A percentile compares a stretch with the other conserved stretches of the same genome.
phyloP scores from a whole-genome alignment of 2,113 vertebrate genomes.

The Varanus salvator region DNA sequence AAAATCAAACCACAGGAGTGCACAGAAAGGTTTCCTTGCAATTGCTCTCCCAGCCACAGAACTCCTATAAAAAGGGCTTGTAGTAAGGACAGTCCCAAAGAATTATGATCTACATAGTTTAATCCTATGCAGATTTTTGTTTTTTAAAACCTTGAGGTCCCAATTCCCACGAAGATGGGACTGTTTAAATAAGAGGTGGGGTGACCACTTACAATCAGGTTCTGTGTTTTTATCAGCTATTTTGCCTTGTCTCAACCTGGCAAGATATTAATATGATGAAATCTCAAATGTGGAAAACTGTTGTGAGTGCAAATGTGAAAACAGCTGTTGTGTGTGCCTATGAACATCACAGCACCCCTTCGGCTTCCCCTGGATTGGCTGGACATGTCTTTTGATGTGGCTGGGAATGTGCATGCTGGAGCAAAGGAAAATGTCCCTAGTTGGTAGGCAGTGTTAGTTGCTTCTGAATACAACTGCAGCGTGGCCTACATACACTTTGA shows the following conservation, averaged over 20 bases:
- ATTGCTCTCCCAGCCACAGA: not conserved
- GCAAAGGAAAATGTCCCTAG: not conserved
- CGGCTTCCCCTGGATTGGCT: not conserved
- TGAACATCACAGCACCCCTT: not conserved
- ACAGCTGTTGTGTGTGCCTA: not conserved
- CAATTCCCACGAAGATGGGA: not conserved
- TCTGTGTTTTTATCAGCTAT: not conserved
- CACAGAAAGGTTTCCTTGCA: not conserved
- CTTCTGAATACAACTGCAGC: not conserved
- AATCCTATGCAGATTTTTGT: not conserved
- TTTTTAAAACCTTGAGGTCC: not conserved
- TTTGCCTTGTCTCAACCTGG: not conserved
- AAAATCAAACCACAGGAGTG: not conserved
- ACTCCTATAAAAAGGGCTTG: not conserved
- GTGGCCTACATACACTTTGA: not conserved
- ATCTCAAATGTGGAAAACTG: not conserved
- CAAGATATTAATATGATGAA: not conserved
- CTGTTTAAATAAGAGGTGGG: not conserved
- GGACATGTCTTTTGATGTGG: not conserved
- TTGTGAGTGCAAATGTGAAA: not conserved
- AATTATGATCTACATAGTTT: not conserved
- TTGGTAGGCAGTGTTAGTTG: not conserved
- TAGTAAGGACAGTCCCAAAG: not conserved
- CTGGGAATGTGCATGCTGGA: not conserved
- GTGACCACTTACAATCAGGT: no score